A percentile compares a stretch with the other conserved stretches of the same genome.
Evolutionary conservation across 2,113 vertebrate species (phyloP).

Genomic region (Hemicordylus capensis): DNA sequence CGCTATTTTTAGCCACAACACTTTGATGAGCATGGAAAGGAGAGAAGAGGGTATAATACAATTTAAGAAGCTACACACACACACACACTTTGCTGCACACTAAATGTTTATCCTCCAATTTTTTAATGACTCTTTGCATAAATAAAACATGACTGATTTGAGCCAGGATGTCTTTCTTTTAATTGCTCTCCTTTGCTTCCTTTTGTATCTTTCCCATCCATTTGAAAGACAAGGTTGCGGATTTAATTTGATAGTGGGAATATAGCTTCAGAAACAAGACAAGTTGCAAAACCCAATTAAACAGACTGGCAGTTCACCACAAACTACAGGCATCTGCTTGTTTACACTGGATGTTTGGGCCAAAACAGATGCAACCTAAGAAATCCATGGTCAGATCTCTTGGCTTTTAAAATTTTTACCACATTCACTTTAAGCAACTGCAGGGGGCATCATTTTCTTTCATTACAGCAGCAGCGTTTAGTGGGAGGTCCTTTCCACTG

Average conservation of each 20-base stretch:
- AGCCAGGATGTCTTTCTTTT: constrained; percentile 52
- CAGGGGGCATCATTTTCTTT: too few relatives aligned
- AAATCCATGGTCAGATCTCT: too few relatives aligned
- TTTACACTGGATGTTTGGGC: background rate
- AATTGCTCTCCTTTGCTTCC: constrained; percentile 49
- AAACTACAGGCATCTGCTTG: constrained; percentile 23
- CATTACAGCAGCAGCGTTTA: too few relatives aligned
- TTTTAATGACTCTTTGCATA: constrained; percentile 46
- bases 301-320: constrained; percentile 38
- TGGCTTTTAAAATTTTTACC: too few relatives aligned
- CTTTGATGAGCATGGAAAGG: background rate
- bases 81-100: background rate
- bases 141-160: constrained; percentile 42
- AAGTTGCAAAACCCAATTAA: constrained; percentile 62
- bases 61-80: background rate
- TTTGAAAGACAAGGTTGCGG: constrained; percentile 6
- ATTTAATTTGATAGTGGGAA: constrained; percentile 62
- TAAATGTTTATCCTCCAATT: constrained; percentile 36
- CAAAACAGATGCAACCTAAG: background rate
- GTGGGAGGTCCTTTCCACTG: background rate
- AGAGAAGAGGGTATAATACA: background rate
- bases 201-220: constrained; percentile 40
- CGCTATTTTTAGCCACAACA: background rate
- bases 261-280: constrained; percentile 59
- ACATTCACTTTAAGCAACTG: too few relatives aligned